Evolutionary conservation across 2,797 vertebrate genomes (phyloP), one percentile per base, ranked within the genome.

Genomic region (Macropodus opercularis): DNA sequence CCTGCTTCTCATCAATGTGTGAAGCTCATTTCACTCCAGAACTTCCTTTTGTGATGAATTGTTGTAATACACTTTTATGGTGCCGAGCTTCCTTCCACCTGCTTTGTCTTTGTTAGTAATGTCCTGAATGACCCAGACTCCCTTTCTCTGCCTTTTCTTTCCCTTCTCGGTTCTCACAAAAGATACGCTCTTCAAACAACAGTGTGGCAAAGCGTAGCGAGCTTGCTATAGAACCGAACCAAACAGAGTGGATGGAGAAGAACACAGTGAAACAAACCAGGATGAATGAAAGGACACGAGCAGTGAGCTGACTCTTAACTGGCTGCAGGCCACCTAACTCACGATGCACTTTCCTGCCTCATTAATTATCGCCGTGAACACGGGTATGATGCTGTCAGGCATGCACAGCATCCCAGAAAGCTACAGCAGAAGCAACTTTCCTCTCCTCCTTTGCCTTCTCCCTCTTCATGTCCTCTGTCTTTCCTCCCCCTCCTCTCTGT

Each of bases 351-450:
- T 85, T 88, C 84, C 79, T 59, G 72, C 79, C 84, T 87, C 81
- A 90, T 90, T 89, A 90, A 90, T 86, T 85, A 90, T 89, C 84
- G 11, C 79, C 15, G 26, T 71, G 77, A 80, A 24, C 58, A 74
- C 50, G 60, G 68, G 73, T 82, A 77, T 77, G 85, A 85, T 77
- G 66, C 80, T 80, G 84, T 83, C 71, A 80, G 80, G 70, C 61
- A 75, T 69, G 56, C 59, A 69, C 66, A 80, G 76, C 63, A 36
- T 75, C 72, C 63, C 58, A 60, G 54, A 71, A 85, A 58, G 12
- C 70, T 72, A 46, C 55, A 63, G 61, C 73, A 67, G 47, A 71
- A 68, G 64, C 78, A 74, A 68, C 61, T 54, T 73, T 46, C 44
- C 12, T 19, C 39, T 29, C 31, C 35, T 18, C 52, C 54, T 53